phyloP scores from a whole-genome alignment of 2,113 vertebrate species.

The Protomyctophum bolini region DNA sequence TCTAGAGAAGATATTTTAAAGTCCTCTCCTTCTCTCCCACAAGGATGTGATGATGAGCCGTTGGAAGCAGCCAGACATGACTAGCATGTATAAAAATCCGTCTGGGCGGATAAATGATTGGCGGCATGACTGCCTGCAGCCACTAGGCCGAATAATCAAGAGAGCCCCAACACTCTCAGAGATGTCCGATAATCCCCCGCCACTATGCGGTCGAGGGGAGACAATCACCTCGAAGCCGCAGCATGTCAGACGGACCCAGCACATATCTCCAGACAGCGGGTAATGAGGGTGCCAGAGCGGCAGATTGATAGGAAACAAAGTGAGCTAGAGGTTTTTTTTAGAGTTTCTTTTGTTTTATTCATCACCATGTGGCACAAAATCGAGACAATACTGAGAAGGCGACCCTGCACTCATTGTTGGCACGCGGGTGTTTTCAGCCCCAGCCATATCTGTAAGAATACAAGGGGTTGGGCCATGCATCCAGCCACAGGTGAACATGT shows the following conservation, averaged over 20 bases:
- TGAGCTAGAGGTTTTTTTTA: not conserved
- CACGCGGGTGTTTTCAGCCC: too few species aligned
- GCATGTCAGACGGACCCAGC: conserved; percentile 17
- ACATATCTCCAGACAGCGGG: not conserved
- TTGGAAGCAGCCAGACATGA: conserved; percentile 4
- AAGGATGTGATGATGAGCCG: not conserved
- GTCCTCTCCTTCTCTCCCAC: not conserved
- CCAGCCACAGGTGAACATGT: too few species aligned
- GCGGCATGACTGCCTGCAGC: conserved; percentile 18
- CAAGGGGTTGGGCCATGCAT: not conserved
- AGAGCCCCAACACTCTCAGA: conserved; percentile 20
- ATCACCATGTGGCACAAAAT: conserved; percentile 10
- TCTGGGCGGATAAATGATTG: not conserved
- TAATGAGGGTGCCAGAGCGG: conserved; percentile 19
- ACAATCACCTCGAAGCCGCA: conserved; percentile 44
- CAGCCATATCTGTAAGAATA: not conserved
- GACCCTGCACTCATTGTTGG: not conserved
- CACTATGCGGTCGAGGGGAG: conserved; percentile 12
- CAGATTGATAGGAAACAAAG: conserved; percentile 14
- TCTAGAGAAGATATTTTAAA: too few species aligned
- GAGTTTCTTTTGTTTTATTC: conserved; percentile 6
- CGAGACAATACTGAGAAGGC: not conserved
- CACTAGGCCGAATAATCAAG: conserved; percentile 26
- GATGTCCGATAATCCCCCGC: conserved; percentile 50
- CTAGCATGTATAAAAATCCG: conserved; percentile 56